Conservation (phyloP, 2,113 vertebrate species). For the Serinus canaria region DNA sequence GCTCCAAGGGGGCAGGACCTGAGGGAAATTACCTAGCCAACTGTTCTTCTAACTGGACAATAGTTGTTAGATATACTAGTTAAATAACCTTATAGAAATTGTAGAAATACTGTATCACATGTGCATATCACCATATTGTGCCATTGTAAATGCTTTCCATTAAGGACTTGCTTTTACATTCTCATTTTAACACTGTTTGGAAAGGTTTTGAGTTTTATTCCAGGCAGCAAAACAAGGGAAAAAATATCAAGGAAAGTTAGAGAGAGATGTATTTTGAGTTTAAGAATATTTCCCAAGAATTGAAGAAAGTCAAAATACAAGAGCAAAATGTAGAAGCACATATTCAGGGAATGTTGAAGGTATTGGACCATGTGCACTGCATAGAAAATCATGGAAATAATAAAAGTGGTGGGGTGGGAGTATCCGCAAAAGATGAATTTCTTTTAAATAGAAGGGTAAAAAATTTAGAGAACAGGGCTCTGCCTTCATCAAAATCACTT, state of each 20-base stretch:
- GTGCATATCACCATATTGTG: accelerated
- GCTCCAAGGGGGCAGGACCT: neutral
- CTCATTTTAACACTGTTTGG: neutral
- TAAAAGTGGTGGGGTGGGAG: neutral
- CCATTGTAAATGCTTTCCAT: neutral
- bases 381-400: neutral
- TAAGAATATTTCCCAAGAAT: neutral
- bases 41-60: neutral
- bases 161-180: neutral
- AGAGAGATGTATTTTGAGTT: neutral
- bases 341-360: neutral
- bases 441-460: neutral
- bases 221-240: neutral
- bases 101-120: accelerated
- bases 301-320: neutral
- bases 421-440: neutral
- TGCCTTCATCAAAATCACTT: neutral
- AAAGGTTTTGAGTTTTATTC: neutral
- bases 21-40: neutral
- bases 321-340: neutral
- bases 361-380: neutral
- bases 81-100: neutral
- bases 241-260: neutral
- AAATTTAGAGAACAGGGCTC: neutral
- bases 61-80: neutral